A percentile compares a stretch with the other conserved stretches of the same genome.
Conservation (phyloP, 2,797 vertebrate species). For the Macrochelys suwanniensis region DNA sequence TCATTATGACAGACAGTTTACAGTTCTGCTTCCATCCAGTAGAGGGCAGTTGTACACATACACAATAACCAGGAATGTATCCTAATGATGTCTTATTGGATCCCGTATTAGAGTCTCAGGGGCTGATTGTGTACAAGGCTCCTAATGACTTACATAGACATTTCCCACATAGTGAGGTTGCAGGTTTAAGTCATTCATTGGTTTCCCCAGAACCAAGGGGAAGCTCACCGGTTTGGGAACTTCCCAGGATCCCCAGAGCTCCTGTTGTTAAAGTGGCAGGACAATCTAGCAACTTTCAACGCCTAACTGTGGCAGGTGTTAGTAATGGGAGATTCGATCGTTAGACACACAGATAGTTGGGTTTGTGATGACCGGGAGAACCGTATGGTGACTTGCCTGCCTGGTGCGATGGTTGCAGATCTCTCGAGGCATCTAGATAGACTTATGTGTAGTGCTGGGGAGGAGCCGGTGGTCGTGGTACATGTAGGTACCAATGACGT, state of each 20-base stretch:
- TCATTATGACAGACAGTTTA: background rate
- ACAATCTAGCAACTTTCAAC: background rate
- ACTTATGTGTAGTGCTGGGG: too few species aligned
- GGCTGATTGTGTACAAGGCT: background rate
- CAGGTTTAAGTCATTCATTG: accelerated
- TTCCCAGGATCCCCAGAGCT: background rate
- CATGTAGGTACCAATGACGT: too few species aligned
- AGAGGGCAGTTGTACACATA: background rate
- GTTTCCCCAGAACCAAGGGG: background rate
- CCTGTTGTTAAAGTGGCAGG: background rate
- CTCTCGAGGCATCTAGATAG: too few species aligned
- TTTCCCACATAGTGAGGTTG: background rate
- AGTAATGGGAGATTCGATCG: too few species aligned
- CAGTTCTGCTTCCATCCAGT: background rate
- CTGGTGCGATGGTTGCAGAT: too few species aligned
- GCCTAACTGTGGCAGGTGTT: background rate
- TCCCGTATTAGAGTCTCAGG: background rate
- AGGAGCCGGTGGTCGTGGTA: too few species aligned
- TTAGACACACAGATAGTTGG: too few species aligned
- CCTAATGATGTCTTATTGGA: background rate
- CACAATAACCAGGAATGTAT: background rate
- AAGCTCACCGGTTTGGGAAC: background rate
- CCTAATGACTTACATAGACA: background rate
- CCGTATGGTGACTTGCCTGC: too few species aligned
- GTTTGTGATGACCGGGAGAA: too few species aligned